These are phyloP conservation scores for Dryadula phaetusa DNA, from an alignment of 2,888 invertebrate genomes.

Conservation along the genomic window DNA sequence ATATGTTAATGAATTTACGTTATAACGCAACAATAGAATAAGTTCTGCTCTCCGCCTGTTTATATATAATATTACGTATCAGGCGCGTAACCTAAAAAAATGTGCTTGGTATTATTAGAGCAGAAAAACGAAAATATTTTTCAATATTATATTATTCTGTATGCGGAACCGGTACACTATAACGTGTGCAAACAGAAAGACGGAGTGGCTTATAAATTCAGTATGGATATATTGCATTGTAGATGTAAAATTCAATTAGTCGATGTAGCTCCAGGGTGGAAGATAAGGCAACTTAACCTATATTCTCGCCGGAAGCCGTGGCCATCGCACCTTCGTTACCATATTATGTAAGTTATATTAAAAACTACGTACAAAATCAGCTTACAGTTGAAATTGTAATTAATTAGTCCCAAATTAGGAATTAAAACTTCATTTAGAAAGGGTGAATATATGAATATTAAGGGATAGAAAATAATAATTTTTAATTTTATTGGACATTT, in stretches of 20 bases:
- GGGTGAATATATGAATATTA: conserved; percentile 34
- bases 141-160: neutral
- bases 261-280: neutral
- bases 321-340: conserved; percentile 8
- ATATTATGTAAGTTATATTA: conserved; percentile 5
- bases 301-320: conserved; percentile 14
- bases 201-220: too few relatives aligned
- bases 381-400: conserved; percentile 14
- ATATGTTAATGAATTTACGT: too few relatives aligned
- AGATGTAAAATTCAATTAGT: conserved; percentile 15
- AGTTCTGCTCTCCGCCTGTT: too few relatives aligned
- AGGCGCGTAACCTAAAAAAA: too few relatives aligned
- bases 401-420: conserved; percentile 26
- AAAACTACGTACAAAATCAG: conserved; percentile 15
- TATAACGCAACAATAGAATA: too few relatives aligned
- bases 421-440: conserved; percentile 19
- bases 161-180: neutral
- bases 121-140: too few relatives aligned
- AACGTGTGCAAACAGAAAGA: neutral
- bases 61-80: too few relatives aligned
- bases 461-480: conserved; percentile 1
- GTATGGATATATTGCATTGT: too few relatives aligned
- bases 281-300: conserved; percentile 23
- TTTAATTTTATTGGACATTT: neutral
- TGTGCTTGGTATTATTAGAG: too few relatives aligned